Percentiles rank a stretch among this genome's conserved stretches.
These are phyloP conservation scores for Anarrhichthys ocellatus DNA, from an alignment of 2,113 vertebrate genomes.

Conservation along the genomic window DNA sequence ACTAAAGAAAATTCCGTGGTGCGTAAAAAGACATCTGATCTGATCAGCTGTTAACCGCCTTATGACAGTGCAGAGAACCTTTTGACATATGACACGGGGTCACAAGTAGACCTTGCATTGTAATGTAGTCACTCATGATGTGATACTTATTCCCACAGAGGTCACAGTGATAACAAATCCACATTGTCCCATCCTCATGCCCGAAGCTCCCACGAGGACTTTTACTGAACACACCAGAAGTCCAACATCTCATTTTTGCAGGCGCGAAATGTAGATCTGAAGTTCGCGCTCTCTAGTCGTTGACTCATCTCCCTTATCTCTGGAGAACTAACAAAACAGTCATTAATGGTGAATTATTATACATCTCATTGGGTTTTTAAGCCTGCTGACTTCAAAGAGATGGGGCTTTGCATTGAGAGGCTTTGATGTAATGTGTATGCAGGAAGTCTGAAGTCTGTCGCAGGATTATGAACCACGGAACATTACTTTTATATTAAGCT, in stretches of 20 bases:
- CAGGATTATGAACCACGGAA: constrained; percentile 13
- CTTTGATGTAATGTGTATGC: constrained; percentile 42
- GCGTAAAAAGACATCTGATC: no score
- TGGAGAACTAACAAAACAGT: constrained; percentile 50
- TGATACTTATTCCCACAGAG: constrained; percentile 2
- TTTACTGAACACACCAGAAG: background rate
- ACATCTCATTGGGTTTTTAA: constrained; percentile 29
- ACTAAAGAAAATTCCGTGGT: no score
- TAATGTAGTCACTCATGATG: background rate
- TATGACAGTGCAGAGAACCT: no score
- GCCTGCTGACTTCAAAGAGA: constrained; percentile 57
- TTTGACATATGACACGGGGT: no score
- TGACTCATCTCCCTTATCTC: constrained; percentile 32
- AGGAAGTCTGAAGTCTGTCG: constrained; percentile 26
- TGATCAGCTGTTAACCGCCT: no score
- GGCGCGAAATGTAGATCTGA: background rate
- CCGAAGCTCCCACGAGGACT: background rate
- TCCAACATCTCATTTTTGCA: constrained; percentile 7
- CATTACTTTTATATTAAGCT: background rate
- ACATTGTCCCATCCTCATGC: background rate
- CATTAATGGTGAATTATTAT: constrained; percentile 51
- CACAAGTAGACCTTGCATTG: no score
- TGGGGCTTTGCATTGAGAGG: background rate
- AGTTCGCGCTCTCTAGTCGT: background rate
- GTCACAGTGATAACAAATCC: background rate